These are phyloP conservation scores for Troglohyphantes excavatus DNA, from an alignment of 2,888 invertebrate species.

Conservation along the genomic window DNA sequence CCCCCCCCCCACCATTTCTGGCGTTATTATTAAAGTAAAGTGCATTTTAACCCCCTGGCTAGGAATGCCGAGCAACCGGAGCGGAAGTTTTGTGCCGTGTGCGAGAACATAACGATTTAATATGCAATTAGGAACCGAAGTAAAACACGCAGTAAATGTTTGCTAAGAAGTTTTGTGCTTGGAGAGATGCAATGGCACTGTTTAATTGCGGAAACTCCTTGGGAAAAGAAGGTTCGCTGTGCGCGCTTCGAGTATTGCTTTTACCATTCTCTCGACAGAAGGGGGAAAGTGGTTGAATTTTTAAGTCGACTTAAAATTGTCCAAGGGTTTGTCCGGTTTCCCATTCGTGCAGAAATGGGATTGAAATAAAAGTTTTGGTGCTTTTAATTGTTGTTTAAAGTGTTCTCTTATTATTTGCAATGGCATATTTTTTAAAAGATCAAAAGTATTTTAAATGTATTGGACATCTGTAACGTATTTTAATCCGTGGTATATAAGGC, in stretches of 20 bases:
- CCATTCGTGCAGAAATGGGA: background rate
- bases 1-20: background rate
- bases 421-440: too few relatives aligned
- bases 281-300: background rate
- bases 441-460: too few relatives aligned
- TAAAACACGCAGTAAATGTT: background rate
- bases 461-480: too few relatives aligned
- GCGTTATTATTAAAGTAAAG: conserved; percentile 46
- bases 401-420: too few relatives aligned
- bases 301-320: background rate
- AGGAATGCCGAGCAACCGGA: conserved; percentile 28
- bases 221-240: background rate
- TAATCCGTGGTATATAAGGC: too few relatives aligned
- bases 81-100: conserved; percentile 6
- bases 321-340: background rate
- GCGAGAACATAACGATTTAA: conserved; percentile 29
- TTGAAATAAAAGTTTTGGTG: too few relatives aligned
- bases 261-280: background rate
- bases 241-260: background rate
- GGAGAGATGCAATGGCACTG: background rate
- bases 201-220: background rate
- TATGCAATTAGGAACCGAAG: conserved; percentile 29
- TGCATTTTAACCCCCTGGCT: conserved; percentile 34
- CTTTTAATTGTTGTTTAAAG: too few relatives aligned
- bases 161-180: conserved; percentile 17